Evolutionary conservation across 2,797 vertebrate species (phyloP).

Genomic region (Gymnopithys bicolor): DNA sequence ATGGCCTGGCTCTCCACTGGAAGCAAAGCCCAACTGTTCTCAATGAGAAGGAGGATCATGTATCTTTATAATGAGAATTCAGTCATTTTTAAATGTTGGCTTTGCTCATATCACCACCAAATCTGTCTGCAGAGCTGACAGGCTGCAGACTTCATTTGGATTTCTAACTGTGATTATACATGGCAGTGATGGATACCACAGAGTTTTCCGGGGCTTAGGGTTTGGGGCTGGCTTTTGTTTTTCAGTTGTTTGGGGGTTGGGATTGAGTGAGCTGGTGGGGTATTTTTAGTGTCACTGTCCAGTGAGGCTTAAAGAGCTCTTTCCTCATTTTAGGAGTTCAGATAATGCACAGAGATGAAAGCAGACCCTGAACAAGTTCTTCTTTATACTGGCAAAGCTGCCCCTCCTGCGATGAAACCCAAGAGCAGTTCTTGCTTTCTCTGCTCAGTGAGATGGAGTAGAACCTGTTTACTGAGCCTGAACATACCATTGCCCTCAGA

Average conservation of each 20-base stretch:
- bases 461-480: conserved; percentile 23
- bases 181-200: conserved; percentile 72
- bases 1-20: conserved; percentile 62
- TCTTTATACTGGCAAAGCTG: conserved; percentile 44
- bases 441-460: conserved; percentile 28
- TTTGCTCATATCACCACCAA: conserved; percentile 64
- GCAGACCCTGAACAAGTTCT: conserved; percentile 19
- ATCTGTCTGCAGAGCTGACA: conserved; percentile 71
- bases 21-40: conserved; percentile 64
- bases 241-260: conserved; percentile 34
- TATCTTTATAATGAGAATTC: conserved; percentile 76
- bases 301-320: conserved; percentile 35
- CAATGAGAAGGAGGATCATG: conserved; percentile 63
- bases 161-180: conserved; percentile 62
- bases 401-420: not conserved
- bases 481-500: not conserved
- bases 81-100: conserved; percentile 64
- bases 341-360: conserved; percentile 65
- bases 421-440: conserved; percentile 30
- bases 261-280: conserved; percentile 7
- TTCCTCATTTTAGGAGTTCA: conserved; percentile 54
- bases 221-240: conserved; percentile 61
- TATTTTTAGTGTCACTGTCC: conserved; percentile 65
- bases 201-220: conserved; percentile 42
- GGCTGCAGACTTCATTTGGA: conserved; percentile 68